A percentile compares a stretch with the other conserved stretches of the same genome.
phyloP scores from a whole-genome alignment of 2,113 vertebrate genomes.

The Myrmecobius fasciatus region DNA sequence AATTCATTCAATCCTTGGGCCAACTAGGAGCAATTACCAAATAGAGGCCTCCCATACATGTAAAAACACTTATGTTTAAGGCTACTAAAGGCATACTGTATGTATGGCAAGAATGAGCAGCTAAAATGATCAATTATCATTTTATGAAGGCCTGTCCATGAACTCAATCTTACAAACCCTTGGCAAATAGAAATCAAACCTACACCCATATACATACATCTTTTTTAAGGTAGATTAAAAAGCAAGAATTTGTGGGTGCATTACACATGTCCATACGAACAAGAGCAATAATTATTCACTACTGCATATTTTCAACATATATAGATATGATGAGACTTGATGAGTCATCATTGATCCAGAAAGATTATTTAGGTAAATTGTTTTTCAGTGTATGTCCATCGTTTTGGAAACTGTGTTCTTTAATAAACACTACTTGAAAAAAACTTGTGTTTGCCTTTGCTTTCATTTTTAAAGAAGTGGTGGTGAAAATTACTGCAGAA shows the following conservation, averaged over 20 bases:
- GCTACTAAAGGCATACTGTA: not conserved
- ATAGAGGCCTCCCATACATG: not conserved
- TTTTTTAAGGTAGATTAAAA: not conserved
- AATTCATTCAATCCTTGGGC: not conserved
- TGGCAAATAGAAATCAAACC: not conserved
- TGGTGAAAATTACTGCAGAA: not conserved
- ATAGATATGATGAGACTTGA: not conserved
- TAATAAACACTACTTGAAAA: not conserved
- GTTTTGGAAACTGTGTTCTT: not conserved
- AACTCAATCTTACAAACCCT: not conserved
- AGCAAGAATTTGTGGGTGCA: not conserved
- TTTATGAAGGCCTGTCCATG: not conserved
- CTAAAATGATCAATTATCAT: not conserved
- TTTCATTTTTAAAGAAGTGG: not conserved
- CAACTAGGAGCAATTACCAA: not conserved
- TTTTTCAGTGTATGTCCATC: not conserved
- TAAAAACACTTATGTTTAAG: not conserved
- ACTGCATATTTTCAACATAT: not conserved
- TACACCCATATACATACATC: fast-evolving
- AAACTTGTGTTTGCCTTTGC: not conserved
- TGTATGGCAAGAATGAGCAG: not conserved
- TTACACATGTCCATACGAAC: not conserved
- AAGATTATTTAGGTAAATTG: not conserved
- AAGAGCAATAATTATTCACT: not conserved
- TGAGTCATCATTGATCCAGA: not conserved